Evolutionary conservation across 2,888 invertebrate genomes (phyloP).

Genomic region (Bellardia bayeri): DNA sequence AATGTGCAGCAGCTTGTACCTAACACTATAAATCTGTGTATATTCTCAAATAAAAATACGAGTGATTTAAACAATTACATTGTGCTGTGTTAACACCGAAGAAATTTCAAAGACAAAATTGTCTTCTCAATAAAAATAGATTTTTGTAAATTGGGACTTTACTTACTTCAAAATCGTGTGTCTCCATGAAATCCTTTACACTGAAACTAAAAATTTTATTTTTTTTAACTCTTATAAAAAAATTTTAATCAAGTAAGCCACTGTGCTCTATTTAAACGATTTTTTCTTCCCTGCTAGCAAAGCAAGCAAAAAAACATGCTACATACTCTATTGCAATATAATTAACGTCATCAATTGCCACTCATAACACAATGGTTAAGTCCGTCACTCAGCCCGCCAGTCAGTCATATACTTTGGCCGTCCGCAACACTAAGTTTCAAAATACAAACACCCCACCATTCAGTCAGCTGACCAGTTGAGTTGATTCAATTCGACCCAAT

Average conservation of each 20-base stretch:
- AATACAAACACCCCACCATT: conserved; percentile 13
- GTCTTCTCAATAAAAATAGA: too few species aligned
- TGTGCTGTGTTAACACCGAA: too few species aligned
- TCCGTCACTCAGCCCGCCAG: conserved; percentile 9
- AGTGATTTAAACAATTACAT: too few species aligned
- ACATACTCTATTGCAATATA: conserved; percentile 57
- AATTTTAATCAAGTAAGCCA: neutral
- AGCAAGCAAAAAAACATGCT: neutral
- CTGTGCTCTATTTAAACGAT: conserved; percentile 16
- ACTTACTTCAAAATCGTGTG: too few species aligned
- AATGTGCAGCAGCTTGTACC: too few species aligned
- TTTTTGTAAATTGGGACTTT: too few species aligned
- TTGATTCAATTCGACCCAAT: conserved; percentile 25
- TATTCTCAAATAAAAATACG: too few species aligned
- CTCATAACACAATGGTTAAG: conserved; percentile 62
- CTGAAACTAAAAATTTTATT: too few species aligned
- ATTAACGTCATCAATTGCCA: conserved; percentile 71
- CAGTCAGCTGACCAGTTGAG: conserved; percentile 12
- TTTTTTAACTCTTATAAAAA: too few species aligned
- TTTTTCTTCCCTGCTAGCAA: neutral
- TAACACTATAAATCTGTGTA: too few species aligned
- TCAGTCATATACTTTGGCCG: conserved; percentile 10
- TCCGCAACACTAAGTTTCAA: neutral
- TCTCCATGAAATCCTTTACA: too few species aligned
- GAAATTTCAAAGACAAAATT: too few species aligned